Evolutionary conservation across 2,888 invertebrate species (phyloP).

Genomic region (Gnatocerus cornutus): DNA sequence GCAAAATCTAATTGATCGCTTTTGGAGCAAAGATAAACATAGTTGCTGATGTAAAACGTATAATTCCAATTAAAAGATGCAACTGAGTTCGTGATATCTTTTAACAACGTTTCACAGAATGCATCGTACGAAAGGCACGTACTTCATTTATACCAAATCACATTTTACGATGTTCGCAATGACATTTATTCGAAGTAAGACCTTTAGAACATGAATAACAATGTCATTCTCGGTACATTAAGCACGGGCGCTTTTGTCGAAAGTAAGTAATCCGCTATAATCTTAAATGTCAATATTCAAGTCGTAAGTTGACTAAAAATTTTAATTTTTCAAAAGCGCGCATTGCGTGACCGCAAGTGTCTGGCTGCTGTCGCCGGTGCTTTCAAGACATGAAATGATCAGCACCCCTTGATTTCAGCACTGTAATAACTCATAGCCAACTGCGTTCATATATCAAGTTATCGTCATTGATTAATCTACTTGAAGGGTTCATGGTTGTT

Average conservation of each 20-base stretch:
- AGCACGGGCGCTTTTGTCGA: slow-evolving; percentile 58
- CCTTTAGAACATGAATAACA: slow-evolving; percentile 67
- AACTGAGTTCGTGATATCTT: slow-evolving; percentile 17
- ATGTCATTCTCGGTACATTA: slow-evolving; percentile 67
- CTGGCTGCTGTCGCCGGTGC: slow-evolving; percentile 56
- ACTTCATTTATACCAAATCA: slow-evolving; percentile 47
- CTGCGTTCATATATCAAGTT: slow-evolving; percentile 62
- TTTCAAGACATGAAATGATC: slow-evolving; percentile 50
- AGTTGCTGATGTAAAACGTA: neutral
- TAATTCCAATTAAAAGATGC: slow-evolving; percentile 13
- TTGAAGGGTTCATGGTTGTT: slow-evolving; percentile 58
- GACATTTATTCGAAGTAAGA: slow-evolving; percentile 63
- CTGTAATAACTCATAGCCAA: slow-evolving; percentile 61
- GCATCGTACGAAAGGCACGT: slow-evolving; percentile 41
- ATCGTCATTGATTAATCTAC: slow-evolving; percentile 64
- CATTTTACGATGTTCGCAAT: slow-evolving; percentile 52
- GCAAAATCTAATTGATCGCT: too few species aligned
- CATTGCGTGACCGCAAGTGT: slow-evolving; percentile 58
- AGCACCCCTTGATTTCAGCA: slow-evolving; percentile 55
- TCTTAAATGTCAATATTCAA: slow-evolving; percentile 54
- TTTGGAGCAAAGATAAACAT: too few species aligned
- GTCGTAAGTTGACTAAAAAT: slow-evolving; percentile 38
- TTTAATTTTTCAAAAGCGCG: slow-evolving; percentile 30
- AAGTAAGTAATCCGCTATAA: slow-evolving; percentile 58
- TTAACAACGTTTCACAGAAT: slow-evolving; percentile 12